These are phyloP conservation scores for Aphidius colemani DNA, from an alignment of 2,888 invertebrate species.

Conservation along the genomic window DNA sequence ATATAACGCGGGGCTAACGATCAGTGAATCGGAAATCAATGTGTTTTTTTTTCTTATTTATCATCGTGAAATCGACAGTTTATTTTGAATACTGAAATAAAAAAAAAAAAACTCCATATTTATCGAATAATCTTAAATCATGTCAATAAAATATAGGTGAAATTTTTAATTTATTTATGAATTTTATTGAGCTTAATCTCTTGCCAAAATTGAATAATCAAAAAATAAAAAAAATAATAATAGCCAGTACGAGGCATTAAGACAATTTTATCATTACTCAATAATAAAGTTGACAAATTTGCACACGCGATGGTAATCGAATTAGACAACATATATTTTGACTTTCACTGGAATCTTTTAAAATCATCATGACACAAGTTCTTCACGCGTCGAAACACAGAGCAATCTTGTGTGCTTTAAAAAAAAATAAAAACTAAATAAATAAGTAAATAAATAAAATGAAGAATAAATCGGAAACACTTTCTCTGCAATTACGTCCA, in stretches of 20 bases:
- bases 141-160: too few species aligned
- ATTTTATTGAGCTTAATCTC: too few species aligned
- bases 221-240: too few species aligned
- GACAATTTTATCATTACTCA: too few species aligned
- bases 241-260: too few species aligned
- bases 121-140: too few species aligned
- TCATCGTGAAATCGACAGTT: too few species aligned
- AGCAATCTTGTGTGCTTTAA: slow-evolving; percentile 37
- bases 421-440: slow-evolving; percentile 10
- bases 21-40: background rate
- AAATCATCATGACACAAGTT: slow-evolving; percentile 23
- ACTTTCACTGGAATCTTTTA: slow-evolving; percentile 50
- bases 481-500: slow-evolving; percentile 50
- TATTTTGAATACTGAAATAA: too few species aligned
- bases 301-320: slow-evolving; percentile 10
- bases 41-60: background rate
- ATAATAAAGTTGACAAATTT: too few species aligned
- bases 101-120: too few species aligned
- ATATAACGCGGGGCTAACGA: background rate
- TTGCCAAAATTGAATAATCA: too few species aligned
- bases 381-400: slow-evolving; percentile 28
- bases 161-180: too few species aligned
- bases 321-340: slow-evolving; percentile 24
- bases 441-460: background rate
- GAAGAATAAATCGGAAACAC: slow-evolving; percentile 41